These are phyloP conservation scores for Chloebia gouldiae DNA, from an alignment of 2,113 vertebrate species.

Conservation along the genomic window DNA sequence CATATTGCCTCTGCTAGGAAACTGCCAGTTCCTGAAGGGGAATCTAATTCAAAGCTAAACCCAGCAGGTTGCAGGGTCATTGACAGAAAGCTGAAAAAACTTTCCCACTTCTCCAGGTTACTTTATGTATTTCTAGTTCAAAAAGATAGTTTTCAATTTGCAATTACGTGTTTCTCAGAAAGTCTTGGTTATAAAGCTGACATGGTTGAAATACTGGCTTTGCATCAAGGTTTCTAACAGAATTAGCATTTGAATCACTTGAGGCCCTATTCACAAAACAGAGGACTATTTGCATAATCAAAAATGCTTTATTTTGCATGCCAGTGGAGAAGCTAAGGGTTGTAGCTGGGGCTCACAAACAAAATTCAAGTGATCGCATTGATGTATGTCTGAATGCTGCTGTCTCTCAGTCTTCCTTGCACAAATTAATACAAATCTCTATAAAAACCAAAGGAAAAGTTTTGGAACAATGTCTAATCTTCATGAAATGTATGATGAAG, in stretches of 20 bases:
- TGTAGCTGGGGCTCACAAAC: background rate
- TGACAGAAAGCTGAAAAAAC: background rate
- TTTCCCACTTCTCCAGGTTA: background rate
- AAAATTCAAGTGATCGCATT: background rate
- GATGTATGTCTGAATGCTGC: background rate
- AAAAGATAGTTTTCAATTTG: constrained; percentile 50
- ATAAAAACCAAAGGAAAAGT: background rate
- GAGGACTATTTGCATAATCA: constrained; percentile 20
- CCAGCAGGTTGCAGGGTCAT: background rate
- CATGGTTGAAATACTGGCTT: constrained; percentile 51
- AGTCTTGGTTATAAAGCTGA: constrained; percentile 23
- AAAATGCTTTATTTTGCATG: constrained; percentile 27
- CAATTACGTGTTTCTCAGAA: constrained; percentile 42
- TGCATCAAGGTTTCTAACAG: constrained; percentile 46
- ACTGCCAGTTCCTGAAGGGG: background rate
- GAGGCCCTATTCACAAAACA: constrained; percentile 38
- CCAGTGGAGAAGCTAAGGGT: background rate
- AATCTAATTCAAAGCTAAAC: background rate
- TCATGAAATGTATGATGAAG: background rate
- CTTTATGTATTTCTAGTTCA: constrained; percentile 23
- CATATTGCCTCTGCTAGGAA: background rate
- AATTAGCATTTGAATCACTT: constrained; percentile 65
- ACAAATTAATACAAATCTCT: background rate
- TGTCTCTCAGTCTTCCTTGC: background rate
- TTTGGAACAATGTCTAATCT: background rate